Evolutionary conservation across 2,888 invertebrate genomes (phyloP), one percentile per base, ranked within the genome.

Genomic region (Andrena hattorfiana): DNA sequence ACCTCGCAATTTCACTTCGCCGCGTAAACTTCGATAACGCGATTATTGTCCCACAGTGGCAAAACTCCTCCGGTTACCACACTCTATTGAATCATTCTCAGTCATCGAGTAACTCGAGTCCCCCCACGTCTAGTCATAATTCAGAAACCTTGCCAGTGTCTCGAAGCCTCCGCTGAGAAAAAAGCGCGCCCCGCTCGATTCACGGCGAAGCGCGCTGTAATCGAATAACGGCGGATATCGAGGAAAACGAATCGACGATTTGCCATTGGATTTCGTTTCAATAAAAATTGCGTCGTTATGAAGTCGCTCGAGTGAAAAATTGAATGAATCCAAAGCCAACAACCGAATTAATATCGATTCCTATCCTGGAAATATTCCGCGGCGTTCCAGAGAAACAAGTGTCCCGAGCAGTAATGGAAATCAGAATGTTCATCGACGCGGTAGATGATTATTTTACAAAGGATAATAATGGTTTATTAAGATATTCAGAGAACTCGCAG

Each of bases 341-440:
- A 74, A 74, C 23, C 28, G 66, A 77, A 74, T 77, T 74, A 77
- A 74, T 75, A 51, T 77, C 66, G 77, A 77, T 74, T 66, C 20
- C 35, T 48, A 2, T 20, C 10, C 64, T 30, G 64, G 51, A 48
- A 20, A 23, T 32, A 42, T 56, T 48, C n/a, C 23, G 42, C 23
- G 48, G 20, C 2, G 35, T n/a, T 26, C 72, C 32, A 20, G 56
- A 23, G 23, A n/a, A 72, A 54, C n/a, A 16, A 13, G n/a, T n/a
- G 62, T 7, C 35, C 8, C 51, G 2, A 6, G 1, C 4, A 28
- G 35, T n/a, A n/a, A 13, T 35, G 54, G 64, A 7, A 32, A 54
- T 32, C 5, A 16, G 4, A 16, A 30, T n/a, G 20, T 13, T 3
- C 30, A 30, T 49, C 30, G 51, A 67, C 20, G 28, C 26, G 10